Evolutionary conservation across 2,113 vertebrate genomes (phyloP), one percentile per base, ranked within the genome.

Genomic region (Rhadina sibilatrix): DNA sequence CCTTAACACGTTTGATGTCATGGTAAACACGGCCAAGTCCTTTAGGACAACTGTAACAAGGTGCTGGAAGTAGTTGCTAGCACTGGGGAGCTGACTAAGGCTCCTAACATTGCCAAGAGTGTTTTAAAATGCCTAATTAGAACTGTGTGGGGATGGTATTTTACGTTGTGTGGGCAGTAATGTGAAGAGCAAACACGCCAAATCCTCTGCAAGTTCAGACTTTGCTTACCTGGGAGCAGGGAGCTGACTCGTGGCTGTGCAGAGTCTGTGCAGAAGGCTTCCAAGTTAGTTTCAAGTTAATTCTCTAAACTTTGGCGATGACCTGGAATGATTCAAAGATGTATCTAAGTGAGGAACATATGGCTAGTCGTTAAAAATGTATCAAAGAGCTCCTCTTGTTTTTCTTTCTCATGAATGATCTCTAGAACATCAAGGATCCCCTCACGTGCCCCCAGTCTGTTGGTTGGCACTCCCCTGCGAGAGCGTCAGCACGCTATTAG

Each of bases 281-380:
- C 23, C 47, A 63, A 95, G 85, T 63, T 95, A 92, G 54, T 91
- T 95, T 94, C 89, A 93, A 96, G 96, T 89, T 94, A 93, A 83
- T 97, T 96, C 80, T 25, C 91, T 92, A 88, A 97, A 97, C 95
- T 97, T 97, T 90, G 82, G 70, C 19, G 42, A 83, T 97, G 96
- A 97, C 92, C 90, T 96, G 82, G 93, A 97, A 94, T 84, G 92
- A 97, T 94, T 90, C 59, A 71, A 96, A 97, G 87, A 90, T 83
- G 72, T 75, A 60, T 78, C 93, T 89, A 94, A 97, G 95, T 56
- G 74, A 95, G 85, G 85, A 97, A 95, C 94, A 95, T 88, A 81
- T 78, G 85, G 94, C 82, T 94, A 49, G 93, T 95, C 18, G 33
- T 96, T 91, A 97, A 96, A 97, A 96, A 94, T 92, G 66, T 87